Percentiles rank a stretch among this genome's conserved stretches.
These are phyloP conservation scores for Latrodectus geometricus DNA, from an alignment of 1,140 invertebrate species.

Conservation along the genomic window DNA sequence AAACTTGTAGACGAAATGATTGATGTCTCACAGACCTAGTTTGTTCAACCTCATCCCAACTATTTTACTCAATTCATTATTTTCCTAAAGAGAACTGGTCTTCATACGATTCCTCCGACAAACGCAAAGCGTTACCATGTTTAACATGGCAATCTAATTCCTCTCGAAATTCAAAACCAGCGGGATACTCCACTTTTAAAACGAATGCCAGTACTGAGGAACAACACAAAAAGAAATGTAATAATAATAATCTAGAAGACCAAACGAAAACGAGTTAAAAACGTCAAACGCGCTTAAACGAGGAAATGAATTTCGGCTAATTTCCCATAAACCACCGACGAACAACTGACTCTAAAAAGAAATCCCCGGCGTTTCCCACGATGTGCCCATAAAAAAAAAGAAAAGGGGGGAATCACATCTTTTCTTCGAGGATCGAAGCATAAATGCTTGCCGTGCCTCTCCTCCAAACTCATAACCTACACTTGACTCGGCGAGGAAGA, in stretches of 20 bases:
- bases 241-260: not conserved
- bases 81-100: not conserved
- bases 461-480: not conserved
- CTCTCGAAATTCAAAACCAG: not conserved
- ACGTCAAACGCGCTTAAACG: not conserved
- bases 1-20: no score
- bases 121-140: not conserved
- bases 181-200: not conserved
- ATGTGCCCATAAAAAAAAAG: not conserved
- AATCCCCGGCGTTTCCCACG: constrained; percentile 25
- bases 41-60: no score
- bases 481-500: not conserved
- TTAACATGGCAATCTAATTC: not conserved
- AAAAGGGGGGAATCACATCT: not conserved
- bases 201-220: not conserved
- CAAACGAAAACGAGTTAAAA: not conserved
- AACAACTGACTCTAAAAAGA: not conserved
- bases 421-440: constrained; percentile 20
- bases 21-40: no score
- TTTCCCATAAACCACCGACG: constrained; percentile 50
- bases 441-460: constrained; percentile 29
- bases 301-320: constrained; percentile 26
- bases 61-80: no score
- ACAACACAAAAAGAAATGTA: no score
- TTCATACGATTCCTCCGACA: not conserved